Base-by-base conservation (phyloP, 2,113 vertebrate species). In the Hemiprocne comata region DNA sequence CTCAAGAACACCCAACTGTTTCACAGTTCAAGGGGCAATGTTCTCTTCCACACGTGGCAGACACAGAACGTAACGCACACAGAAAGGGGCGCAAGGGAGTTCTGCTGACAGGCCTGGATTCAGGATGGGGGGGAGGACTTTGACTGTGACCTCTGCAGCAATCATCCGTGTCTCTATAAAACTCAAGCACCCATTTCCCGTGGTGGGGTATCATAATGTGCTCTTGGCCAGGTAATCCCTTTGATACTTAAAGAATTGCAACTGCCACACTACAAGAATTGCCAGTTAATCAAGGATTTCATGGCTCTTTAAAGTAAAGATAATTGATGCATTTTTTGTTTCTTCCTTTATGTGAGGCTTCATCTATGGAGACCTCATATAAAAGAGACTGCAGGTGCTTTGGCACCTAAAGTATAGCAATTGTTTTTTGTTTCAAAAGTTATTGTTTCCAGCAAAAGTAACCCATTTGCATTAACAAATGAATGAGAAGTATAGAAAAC, bases 11-110 rank as follows among this genome's bases (percentile, higher is more conserved):
- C 84, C 33, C 2, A 48, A 5, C 29, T 11, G 26, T 31, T 58
- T 67, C 72, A 25, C 93, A 71, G 72, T 8, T 51, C 58, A 31
- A 70, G 94, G 62, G 67, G 21, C 9, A 28, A 9, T 1, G 51
- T 51, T 70, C 55, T 33, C 74, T 33, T 40, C 20, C 71, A 6
- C 57, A 0, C 1, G 8, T 11, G 60, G 77, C 11, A 1, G 2
- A 31, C 85, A 17, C 3, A 2, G n/a, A 54, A 6, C 1, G 1
- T 3, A 34, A 51, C 0, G 9, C 17, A 6, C 5, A 1, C 1
- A 1, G 75, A 77, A 61, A 8, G 51, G 50, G 36, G 33, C 5
- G 55, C 0, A 3, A 89, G 50, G 58, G 33, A 66, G 48, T 79
- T 36, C 84, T 62, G 66, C 34, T 28, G 46, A 16, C 10, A 10